phyloP scores from a whole-genome alignment of 2,888 invertebrate species.

The Amphipoea lucens region DNA sequence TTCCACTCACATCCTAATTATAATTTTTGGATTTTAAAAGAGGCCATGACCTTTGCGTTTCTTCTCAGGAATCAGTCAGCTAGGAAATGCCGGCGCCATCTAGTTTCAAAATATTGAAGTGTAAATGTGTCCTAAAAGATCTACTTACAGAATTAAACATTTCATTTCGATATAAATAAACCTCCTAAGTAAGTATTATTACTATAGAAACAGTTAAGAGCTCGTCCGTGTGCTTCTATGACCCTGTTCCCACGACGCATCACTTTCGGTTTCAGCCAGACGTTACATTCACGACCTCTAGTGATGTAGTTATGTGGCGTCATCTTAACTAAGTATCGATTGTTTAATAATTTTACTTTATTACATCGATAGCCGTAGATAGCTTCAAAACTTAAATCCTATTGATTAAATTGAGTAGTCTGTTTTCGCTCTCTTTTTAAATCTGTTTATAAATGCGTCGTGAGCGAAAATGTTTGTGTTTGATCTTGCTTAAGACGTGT shows the following conservation, averaged over 20 bases:
- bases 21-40: too few species aligned
- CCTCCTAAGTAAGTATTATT: neutral
- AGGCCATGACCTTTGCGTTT: too few species aligned
- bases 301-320: slow-evolving; percentile 27
- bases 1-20: too few species aligned
- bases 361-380: neutral
- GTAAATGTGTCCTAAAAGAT: too few species aligned
- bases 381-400: neutral
- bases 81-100: too few species aligned
- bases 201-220: slow-evolving; percentile 15
- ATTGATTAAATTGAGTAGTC: neutral
- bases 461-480: neutral
- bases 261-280: slow-evolving; percentile 73
- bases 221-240: slow-evolving; percentile 42
- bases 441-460: neutral
- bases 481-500: neutral
- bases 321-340: slow-evolving; percentile 28
- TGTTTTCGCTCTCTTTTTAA: neutral
- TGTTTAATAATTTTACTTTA: neutral
- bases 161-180: neutral
- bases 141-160: too few species aligned
- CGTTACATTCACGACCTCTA: slow-evolving; percentile 63
- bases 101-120: too few species aligned
- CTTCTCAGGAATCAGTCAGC: too few species aligned
- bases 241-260: slow-evolving; percentile 69